These are phyloP conservation scores for Dendrophyllia cribrosa DNA, from an alignment of 64 coral and sea anemone genomes.

Conservation along the genomic window DNA sequence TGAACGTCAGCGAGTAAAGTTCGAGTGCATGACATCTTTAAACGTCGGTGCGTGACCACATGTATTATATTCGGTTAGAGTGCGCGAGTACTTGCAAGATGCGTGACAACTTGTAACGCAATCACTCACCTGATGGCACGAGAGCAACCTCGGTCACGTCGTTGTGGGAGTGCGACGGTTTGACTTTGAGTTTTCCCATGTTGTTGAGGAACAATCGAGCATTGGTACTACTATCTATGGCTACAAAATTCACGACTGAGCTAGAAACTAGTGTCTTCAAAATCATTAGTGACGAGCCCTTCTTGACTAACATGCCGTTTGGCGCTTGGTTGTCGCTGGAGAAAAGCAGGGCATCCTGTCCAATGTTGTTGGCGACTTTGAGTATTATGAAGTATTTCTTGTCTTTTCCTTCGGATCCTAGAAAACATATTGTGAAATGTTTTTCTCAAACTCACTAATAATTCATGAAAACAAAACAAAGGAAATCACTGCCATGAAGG, in stretches of 20 bases:
- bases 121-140: slow-evolving; percentile 29
- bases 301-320: slow-evolving; percentile 56
- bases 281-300: slow-evolving; percentile 1
- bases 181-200: slow-evolving; percentile 28
- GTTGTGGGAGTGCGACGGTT: slow-evolving; percentile 36
- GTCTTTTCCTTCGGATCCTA: slow-evolving; percentile 60
- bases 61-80: too few species aligned
- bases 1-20: too few species aligned
- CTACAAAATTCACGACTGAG: neutral
- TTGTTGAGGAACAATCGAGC: slow-evolving; percentile 50
- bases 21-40: too few species aligned
- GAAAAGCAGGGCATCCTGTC: slow-evolving; percentile 22
- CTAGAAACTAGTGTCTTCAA: slow-evolving; percentile 26
- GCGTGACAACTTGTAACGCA: neutral
- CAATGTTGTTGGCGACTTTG: slow-evolving; percentile 47
- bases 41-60: too few species aligned
- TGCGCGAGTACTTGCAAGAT: too few species aligned
- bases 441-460: neutral
- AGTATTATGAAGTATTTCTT: slow-evolving; percentile 53
- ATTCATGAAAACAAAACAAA: neutral
- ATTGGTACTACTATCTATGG: slow-evolving; percentile 5
- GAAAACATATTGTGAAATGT: neutral
- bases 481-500: too few species aligned
- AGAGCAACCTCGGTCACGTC: slow-evolving; percentile 24
- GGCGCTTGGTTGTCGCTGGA: slow-evolving; percentile 43